Conservation (phyloP, 1,140 invertebrate species). For the Diorhabda carinulata region DNA sequence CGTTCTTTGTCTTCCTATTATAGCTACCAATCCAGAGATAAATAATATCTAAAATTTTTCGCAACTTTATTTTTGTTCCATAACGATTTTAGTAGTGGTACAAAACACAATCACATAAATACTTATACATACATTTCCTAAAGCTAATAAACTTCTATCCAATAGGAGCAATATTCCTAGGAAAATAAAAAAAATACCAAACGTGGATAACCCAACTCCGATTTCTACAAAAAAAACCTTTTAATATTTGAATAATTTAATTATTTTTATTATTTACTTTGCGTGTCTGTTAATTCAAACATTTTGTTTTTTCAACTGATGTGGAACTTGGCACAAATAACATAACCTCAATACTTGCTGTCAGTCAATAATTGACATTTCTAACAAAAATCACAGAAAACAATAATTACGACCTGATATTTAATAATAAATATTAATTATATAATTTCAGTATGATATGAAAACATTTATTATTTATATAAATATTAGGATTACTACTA, state of each 20-base stretch:
- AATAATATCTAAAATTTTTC: slow-evolving; percentile 78
- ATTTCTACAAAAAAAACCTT: slow-evolving; percentile 69
- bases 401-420: too few species aligned
- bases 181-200: slow-evolving; percentile 94
- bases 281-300: slow-evolving; percentile 69
- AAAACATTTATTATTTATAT: too few species aligned
- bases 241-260: slow-evolving; percentile 14
- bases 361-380: too few species aligned
- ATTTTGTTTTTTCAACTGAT: slow-evolving; percentile 46
- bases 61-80: background rate
- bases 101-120: background rate
- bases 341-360: slow-evolving; percentile 6
- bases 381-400: too few species aligned
- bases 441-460: too few species aligned
- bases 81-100: slow-evolving; percentile 11
- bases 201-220: slow-evolving; percentile 92
- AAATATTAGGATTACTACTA: too few species aligned
- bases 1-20: slow-evolving; percentile 93
- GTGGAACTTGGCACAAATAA: background rate
- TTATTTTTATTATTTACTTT: slow-evolving; percentile 55
- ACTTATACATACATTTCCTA: slow-evolving; percentile 86
- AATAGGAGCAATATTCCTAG: slow-evolving; percentile 93
- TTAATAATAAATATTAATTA: too few species aligned
- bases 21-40: slow-evolving; percentile 89
- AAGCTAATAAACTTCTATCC: slow-evolving; percentile 95